Evolutionary conservation across 2,888 invertebrate species (phyloP), one percentile per base, ranked within the genome.

Genomic region (Ennomos quercinarius): DNA sequence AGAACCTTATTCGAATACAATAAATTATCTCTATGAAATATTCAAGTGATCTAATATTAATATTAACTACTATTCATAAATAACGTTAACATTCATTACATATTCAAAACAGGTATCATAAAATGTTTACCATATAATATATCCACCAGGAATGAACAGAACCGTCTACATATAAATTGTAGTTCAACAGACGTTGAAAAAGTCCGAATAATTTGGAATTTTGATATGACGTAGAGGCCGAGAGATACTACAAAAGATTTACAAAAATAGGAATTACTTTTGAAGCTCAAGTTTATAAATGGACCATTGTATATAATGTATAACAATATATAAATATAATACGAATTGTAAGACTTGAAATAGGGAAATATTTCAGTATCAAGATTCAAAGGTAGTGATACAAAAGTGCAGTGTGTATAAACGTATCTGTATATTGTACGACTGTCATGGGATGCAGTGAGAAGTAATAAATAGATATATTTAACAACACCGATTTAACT

Each of bases 201-300:
- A 60, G 72, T 74, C 73, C 63, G 77, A 83, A 83, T 80, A 78
- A 61, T 77, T 81, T 82, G 68, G 75, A 86, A 84, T 84, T 86
- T 87, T 89, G 89, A 91, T 91, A 91, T 78, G 80, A 67, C 63
- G 79, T 61, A 72, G 61, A 80, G 76, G 77, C 81, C 83, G 80
- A 83, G 83, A 82, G 74, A 77, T 67, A 81, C 78, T 89, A 88
- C 84, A 86, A 83, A 89, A 88, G 86, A 81, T 86, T 85, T 90
- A 91, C 80, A 89, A 90, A 91, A 91, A 91, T 90, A 91, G 86
- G 85, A 89, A 81, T 84, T 83, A 81, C 55, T 84, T 79, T 80
- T 81, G 86, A 91, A 91, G 90, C 88, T 91, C 90, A 87, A 89
- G 86, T 86, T 77, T 90, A 85, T 78, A 86, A 72, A 80, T 90